These are phyloP conservation scores for Megalonaias nervosa DNA, from an alignment of 1,140 invertebrate genomes.

Conservation along the genomic window DNA sequence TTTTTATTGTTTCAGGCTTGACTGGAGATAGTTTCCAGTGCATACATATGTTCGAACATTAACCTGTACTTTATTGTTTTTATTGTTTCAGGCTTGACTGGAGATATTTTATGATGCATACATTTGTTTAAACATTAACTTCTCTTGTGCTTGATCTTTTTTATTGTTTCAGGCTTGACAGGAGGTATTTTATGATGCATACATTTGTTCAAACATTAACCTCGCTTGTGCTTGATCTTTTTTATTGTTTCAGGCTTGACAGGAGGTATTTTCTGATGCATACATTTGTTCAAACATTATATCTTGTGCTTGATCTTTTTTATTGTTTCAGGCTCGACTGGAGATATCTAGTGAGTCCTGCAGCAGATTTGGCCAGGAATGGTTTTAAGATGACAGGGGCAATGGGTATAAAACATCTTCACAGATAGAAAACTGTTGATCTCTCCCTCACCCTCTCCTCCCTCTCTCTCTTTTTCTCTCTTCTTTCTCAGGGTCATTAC, in stretches of 20 bases:
- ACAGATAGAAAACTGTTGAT: not conserved
- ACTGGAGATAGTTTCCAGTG: constrained; percentile 78
- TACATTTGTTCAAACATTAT: constrained; percentile 1
- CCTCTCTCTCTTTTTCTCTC: no score
- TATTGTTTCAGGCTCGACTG: constrained; percentile 75
- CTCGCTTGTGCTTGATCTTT: not conserved
- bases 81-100: constrained; percentile 47
- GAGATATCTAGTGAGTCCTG: constrained; percentile 78
- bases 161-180: constrained; percentile 56
- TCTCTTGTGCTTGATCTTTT: not conserved
- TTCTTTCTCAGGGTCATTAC: no score
- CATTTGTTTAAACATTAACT: not conserved
- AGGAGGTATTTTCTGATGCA: no score
- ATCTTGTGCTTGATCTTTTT: not conserved
- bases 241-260: no score
- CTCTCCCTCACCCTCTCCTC: not conserved
- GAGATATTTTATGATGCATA: constrained; percentile 29
- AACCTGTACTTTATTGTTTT: no score
- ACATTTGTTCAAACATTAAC: constrained; percentile 1
- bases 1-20: constrained; percentile 68
- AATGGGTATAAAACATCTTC: constrained; percentile 47
- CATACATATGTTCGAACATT: no score
- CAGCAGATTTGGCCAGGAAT: constrained; percentile 77
- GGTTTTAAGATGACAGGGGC: constrained; percentile 61
- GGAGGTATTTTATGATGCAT: no score